Percentiles rank a stretch among this genome's conserved stretches.
phyloP scores from a whole-genome alignment of 35 echinoderm and acorn worm genomes.

The Diadema setosum region DNA sequence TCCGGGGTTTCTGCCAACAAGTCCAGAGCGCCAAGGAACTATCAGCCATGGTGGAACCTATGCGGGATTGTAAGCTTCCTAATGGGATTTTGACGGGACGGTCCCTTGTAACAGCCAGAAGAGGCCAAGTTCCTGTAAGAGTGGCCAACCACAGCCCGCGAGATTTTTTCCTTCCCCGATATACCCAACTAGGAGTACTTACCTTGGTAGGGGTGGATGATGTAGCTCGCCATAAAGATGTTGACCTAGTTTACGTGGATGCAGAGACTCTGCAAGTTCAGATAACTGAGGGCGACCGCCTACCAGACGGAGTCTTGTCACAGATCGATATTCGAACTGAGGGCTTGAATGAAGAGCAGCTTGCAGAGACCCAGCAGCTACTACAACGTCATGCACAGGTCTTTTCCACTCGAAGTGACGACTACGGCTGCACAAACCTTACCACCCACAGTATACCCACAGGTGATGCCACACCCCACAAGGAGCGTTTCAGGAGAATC shows the following conservation, averaged over 20 bases:
- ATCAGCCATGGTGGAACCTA: background rate
- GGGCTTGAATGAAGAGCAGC: background rate
- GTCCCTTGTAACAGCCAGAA: background rate
- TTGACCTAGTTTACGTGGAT: background rate
- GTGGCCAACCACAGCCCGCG: background rate
- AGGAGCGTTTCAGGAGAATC: conserved; percentile 31
- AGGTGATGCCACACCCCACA: background rate
- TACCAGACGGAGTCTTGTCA: background rate
- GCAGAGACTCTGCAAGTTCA: background rate
- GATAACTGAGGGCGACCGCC: background rate
- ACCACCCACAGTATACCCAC: conserved; percentile 2
- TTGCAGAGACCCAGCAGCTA: background rate
- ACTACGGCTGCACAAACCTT: conserved; percentile 10
- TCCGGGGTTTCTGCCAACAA: background rate
- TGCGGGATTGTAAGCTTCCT: background rate
- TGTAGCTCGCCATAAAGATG: background rate
- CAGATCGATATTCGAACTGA: background rate
- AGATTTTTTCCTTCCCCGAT: background rate
- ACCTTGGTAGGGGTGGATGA: background rate
- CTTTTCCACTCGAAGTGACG: background rate
- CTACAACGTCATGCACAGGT: background rate
- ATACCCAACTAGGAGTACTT: background rate
- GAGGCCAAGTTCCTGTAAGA: background rate
- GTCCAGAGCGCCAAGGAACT: too few relatives aligned
- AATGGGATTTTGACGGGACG: background rate